phyloP scores from a whole-genome alignment of 2,113 vertebrate species.

The Cololabis saira region DNA sequence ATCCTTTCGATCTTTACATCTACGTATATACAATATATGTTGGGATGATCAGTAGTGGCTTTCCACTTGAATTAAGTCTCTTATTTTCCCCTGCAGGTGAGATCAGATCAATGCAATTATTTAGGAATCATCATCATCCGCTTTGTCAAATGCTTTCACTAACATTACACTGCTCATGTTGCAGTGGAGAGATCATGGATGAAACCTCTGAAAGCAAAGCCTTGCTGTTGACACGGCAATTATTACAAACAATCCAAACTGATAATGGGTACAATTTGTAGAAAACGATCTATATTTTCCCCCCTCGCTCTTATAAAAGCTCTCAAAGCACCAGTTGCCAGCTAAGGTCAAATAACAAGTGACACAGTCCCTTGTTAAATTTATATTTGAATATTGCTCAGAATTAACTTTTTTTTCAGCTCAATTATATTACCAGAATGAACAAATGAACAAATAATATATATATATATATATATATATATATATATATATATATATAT shows the following conservation, averaged over 20 bases:
- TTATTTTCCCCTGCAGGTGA: neutral
- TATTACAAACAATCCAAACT: slow-evolving; percentile 25
- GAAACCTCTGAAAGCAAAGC: neutral
- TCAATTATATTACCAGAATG: neutral
- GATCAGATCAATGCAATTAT: neutral
- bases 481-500: neutral
- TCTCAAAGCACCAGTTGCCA: slow-evolving; percentile 35
- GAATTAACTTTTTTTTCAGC: neutral
- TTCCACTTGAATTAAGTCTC: neutral
- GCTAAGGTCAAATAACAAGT: slow-evolving; percentile 10
- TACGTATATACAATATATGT: slow-evolving; percentile 39
- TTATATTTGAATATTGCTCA: slow-evolving; percentile 3
- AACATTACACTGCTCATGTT: neutral
- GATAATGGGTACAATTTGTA: neutral
- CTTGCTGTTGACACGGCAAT: slow-evolving; percentile 4
- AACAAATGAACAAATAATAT: no score
- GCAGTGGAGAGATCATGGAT: neutral
- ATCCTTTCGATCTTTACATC: slow-evolving; percentile 15
- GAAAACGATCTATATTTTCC: neutral
- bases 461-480: neutral
- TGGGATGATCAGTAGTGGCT: neutral
- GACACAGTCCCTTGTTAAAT: slow-evolving; percentile 17
- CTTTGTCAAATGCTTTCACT: neutral
- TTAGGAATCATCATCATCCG: slow-evolving; percentile 1
- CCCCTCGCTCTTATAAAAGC: neutral